Conservation (phyloP, 1,140 invertebrate species). For the Lysiphlebus fabarum region DNA sequence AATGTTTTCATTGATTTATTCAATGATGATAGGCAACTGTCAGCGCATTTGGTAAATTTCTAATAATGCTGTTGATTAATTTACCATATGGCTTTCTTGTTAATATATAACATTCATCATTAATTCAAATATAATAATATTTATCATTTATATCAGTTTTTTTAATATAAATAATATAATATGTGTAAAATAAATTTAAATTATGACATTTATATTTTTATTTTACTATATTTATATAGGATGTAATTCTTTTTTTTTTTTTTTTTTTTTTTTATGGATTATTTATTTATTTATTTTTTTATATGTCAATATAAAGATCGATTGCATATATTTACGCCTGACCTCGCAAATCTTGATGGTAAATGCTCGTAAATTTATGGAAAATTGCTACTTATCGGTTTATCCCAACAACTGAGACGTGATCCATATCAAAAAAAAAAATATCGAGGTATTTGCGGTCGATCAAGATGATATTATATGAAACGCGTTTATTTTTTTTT, state of each 20-base stretch:
- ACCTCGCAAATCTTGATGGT: neutral
- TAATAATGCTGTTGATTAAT: neutral
- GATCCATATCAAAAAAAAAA: slow-evolving; percentile 6
- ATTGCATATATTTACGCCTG: slow-evolving; percentile 15
- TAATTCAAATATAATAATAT: slow-evolving; percentile 8
- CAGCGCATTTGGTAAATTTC: slow-evolving; percentile 4
- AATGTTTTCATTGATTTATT: too few species aligned
- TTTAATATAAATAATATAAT: neutral
- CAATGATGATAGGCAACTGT: too few species aligned
- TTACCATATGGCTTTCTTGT: too few species aligned
- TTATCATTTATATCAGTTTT: neutral
- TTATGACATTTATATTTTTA: neutral
- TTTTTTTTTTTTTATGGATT: too few species aligned
- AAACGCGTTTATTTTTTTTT: neutral
- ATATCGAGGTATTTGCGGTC: slow-evolving; percentile 3
- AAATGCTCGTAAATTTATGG: slow-evolving; percentile 17
- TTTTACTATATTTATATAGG: neutral
- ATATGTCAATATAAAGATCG: neutral
- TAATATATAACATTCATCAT: slow-evolving; percentile 17
- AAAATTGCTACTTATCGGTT: slow-evolving; percentile 17
- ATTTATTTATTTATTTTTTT: neutral
- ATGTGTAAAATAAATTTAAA: neutral
- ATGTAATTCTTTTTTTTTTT: neutral
- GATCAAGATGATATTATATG: slow-evolving; percentile 12
- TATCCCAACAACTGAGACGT: slow-evolving; percentile 13